phyloP scores from a whole-genome alignment of 92 coral and sea anemone species.

The Zoanthus gigantus region DNA sequence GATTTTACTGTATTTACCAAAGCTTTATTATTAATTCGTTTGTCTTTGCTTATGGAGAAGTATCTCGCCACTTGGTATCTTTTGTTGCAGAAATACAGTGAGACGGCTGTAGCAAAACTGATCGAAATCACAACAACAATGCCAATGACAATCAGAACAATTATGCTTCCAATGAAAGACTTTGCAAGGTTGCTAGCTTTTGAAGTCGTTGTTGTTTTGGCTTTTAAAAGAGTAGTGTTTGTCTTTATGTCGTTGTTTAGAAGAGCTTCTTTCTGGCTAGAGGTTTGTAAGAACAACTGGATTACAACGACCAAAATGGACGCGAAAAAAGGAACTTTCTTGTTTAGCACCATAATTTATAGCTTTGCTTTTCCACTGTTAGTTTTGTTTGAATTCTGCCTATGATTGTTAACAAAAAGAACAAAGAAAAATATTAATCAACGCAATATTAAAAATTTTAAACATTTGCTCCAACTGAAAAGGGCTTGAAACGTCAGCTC shows the following conservation, averaged over 20 bases:
- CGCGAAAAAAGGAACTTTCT: not conserved
- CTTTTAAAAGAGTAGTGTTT: not conserved
- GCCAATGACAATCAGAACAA: constrained; percentile 3
- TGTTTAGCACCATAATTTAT: not conserved
- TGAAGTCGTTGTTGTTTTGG: not conserved
- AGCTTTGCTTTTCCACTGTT: not conserved
- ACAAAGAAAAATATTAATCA: no score
- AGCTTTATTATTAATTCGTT: not conserved
- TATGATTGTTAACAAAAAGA: no score
- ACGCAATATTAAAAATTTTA: no score
- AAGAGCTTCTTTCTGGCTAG: not conserved
- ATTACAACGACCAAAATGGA: not conserved
- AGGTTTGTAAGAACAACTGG: not conserved
- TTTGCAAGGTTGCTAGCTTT: not conserved
- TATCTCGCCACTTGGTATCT: not conserved
- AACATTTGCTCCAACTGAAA: no score
- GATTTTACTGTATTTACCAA: not conserved
- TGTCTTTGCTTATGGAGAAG: not conserved
- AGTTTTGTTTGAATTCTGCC: not conserved
- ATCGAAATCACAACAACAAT: constrained; percentile 1
- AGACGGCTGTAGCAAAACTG: constrained; percentile 14
- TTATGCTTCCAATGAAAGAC: constrained; percentile 6
- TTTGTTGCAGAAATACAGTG: constrained; percentile 30
- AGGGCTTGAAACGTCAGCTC: no score
- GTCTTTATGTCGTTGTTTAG: not conserved